Evolutionary conservation across 2,113 vertebrate genomes (phyloP), one percentile per base, ranked within the genome.

Genomic region (Tyto alba): DNA sequence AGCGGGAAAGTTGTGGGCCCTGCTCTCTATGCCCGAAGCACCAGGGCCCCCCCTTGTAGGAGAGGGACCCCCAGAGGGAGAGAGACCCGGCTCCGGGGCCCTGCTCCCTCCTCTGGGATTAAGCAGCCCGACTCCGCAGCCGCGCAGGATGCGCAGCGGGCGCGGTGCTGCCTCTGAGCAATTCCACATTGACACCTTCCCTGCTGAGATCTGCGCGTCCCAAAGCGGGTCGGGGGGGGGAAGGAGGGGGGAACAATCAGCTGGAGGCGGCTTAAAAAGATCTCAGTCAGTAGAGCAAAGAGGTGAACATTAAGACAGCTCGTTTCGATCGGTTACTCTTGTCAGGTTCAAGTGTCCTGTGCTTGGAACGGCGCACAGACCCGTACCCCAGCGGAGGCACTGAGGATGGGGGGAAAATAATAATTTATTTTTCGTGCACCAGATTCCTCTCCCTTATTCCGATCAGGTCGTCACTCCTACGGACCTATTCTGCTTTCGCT

Each of bases 211-310:
- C 26, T 47, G 48, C 6, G 5, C 11, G 4, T 18, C 40, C 52
- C 10, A 4, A 45, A 34, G 20, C 1, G 43, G n/a, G 10, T 17
- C 11, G 26, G 11, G 7, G 10, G 6, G 3, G 1, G n/a, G n/a
- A n/a, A n/a, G n/a, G n/a, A n/a, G n/a, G 10, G 6, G 7, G 2
- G 23, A 29, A 43, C 25, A 16, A 25, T 59, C 76, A 40, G 5
- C 17, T 63, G 43, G 23, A n/a, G 14, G 2, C 6, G 27, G 10
- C 22, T 81, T 57, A 1, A 16, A 75, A 38, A 52, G 11, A 6
- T 23, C 40, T 40, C 8, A 30, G 32, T 30, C 22, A 13, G 59
- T 6, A 45, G 50, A 67, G n/a, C 5, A 8, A 69, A 57, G 20
- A 57, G 38, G 15, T 63, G 76, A 67, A 6, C 27, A 3, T 21